Evolutionary conservation across 2,888 invertebrate species (phyloP), one percentile per base, ranked within the genome.

Genomic region (Tricholauxania praeusta): DNA sequence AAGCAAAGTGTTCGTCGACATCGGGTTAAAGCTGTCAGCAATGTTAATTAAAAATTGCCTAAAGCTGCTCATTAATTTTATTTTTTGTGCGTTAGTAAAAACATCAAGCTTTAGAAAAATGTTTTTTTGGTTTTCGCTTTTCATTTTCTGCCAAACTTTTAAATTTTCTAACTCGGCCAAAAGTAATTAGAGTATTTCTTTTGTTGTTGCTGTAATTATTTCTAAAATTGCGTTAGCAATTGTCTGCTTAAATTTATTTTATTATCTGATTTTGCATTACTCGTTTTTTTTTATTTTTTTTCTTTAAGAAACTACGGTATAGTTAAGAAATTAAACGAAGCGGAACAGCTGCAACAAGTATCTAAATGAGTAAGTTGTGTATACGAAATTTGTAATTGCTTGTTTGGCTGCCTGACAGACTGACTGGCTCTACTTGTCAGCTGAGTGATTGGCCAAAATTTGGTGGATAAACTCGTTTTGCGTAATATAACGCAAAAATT

Each of bases 381-480:
- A 8, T 22, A 15, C 10, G 22, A n/a, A 32, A 39, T 10, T 39
- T 39, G 1, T 10, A 39, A 39, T 39, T 7, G 39, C 39, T 39
- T 39, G 39, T 39, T 39, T 39, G 39, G 10, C 39, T 39, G 39
- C 39, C 49, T 49, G 60, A 32, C 39, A 12, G 22, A 64, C n/a
- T 63, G 19, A 14, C 59, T 22, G 32, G 32, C 28, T 28, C 57
- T 19, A 6, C 39, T 59, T 39, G 62, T 47, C 47, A n/a, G 63
- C 12, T 39, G 39, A 47, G 51, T 15, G 51, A 47, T 22, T 64
- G 64, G 28, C 51, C 64, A 64, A 64, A 64, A 64, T 64, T 64
- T 49, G 51, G 64, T 28, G 55, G 19, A 48, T 19, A 63, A 63
- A 71, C 70, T 63, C 63, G 62, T 71, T 69, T 63, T 71, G 39